Conservation (phyloP, 2,888 invertebrate genomes). For the Pandemis heparana region DNA sequence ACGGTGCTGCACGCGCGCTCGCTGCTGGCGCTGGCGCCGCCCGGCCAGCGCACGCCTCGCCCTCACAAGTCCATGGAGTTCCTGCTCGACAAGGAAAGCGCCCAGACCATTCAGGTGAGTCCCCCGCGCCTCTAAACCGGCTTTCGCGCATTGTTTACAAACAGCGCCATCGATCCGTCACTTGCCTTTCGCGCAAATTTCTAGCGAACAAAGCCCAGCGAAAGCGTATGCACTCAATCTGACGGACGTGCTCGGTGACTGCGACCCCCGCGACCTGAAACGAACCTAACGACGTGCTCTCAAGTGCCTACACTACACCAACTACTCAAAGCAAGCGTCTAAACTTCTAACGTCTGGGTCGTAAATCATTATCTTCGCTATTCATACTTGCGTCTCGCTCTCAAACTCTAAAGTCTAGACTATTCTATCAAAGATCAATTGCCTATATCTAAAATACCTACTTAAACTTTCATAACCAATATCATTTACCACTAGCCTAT, state of each 20-base stretch:
- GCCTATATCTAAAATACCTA: background rate
- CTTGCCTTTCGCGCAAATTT: conserved; percentile 31
- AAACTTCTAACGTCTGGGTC: background rate
- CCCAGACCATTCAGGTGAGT: conserved; percentile 94
- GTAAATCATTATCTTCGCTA: background rate
- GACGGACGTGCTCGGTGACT: background rate
- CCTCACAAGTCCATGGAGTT: conserved; percentile 98
- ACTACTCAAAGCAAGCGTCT: background rate
- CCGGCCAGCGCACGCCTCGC: conserved; percentile 79
- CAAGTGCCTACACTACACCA: background rate
- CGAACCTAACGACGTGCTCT: background rate
- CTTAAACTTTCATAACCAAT: background rate
- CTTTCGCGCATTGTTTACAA: conserved; percentile 75
- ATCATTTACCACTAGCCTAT: too few species aligned
- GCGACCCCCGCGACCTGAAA: conserved; percentile 7
- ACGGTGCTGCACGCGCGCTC: conserved; percentile 83
- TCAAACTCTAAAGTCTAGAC: background rate
- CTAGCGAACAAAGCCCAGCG: conserved; percentile 26
- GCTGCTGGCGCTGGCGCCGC: conserved; percentile 82
- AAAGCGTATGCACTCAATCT: conserved; percentile 23
- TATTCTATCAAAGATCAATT: background rate
- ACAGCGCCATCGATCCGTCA: conserved; percentile 70
- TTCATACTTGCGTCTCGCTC: background rate
- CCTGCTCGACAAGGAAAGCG: conserved; percentile 96
- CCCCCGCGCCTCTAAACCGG: conserved; percentile 47